Base-by-base conservation (phyloP, 2,888 invertebrate genomes). In the Temnothorax ravouxi region DNA sequence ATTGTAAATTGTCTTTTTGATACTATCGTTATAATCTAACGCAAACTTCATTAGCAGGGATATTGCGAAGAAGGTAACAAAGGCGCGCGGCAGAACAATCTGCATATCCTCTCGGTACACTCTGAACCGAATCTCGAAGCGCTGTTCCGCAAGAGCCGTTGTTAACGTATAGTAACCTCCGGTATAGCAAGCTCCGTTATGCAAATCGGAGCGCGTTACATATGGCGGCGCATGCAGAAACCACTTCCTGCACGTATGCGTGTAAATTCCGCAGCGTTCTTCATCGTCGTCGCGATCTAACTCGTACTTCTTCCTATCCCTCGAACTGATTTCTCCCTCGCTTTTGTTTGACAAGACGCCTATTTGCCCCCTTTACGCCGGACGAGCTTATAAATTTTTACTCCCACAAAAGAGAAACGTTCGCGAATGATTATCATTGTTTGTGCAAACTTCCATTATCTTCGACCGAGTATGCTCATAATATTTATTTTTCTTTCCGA, bases 151-250 rank as follows among this genome's bases (percentile, higher is more conserved):
- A 80, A 80, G 59, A 80, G 59, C 72, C 59, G 59, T 80, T 77
- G 47, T 71, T 69, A 74, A 71, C 18, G 50, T 64, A 59, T n/a
- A 56, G 64, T 59, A 77, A 77, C 52, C 66, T 77, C 64, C 80
- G 41, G 59, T 29, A 29, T 29, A 29, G 29, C 47, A 75, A 61
- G 74, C 61, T 75, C 76, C 72, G 72, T 80, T 80, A 77, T 77
- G 83, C 79, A 80, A 59, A 80, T 80, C 74, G 72, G 59, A 72
- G 9, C 59, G 79, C 34, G 79, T 72, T 80, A 72, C 72, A 59
- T 71, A 69, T 34, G 69, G 56, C 44, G 44, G 71, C 21, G 47
- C 44, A 79, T 59, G 59, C 79, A 47, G 47, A 47, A 80, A 72
- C 59, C 47, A 71, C 59, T 80, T 80, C 79, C 79, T 80, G 79